These are phyloP conservation scores for Lasioglossum zephyrum DNA, from an alignment of 2,888 invertebrate genomes.

Conservation along the genomic window DNA sequence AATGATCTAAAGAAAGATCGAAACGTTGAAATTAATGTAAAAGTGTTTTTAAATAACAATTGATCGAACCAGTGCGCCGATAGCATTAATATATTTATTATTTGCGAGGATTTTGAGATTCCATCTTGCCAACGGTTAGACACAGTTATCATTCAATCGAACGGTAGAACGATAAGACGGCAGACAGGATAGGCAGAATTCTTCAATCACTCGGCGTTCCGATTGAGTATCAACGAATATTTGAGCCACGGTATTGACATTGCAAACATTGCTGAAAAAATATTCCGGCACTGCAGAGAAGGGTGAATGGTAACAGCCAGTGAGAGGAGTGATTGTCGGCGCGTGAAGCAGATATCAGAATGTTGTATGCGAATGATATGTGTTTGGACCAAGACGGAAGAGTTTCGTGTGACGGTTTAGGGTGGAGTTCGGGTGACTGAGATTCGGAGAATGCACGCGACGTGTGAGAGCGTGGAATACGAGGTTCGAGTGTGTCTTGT, in stretches of 20 bases:
- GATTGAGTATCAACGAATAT: neutral
- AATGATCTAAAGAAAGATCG: too few species aligned
- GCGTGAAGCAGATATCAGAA: constrained; percentile 7
- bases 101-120: neutral
- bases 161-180: neutral
- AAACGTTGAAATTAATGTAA: too few species aligned
- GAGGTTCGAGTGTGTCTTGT: neutral
- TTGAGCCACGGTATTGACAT: neutral
- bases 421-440: constrained; percentile 8
- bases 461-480: neutral
- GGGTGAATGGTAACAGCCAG: neutral
- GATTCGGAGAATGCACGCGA: constrained; percentile 1
- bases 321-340: neutral
- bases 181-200: neutral
- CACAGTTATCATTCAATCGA: neutral
- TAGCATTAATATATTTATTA: neutral
- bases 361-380: constrained; percentile 1
- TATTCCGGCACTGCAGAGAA: neutral
- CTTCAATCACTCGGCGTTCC: neutral
- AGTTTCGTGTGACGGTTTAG: neutral
- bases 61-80: too few species aligned
- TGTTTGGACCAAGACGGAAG: constrained; percentile 5
- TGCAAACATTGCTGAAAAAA: constrained; percentile 1
- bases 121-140: neutral
- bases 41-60: too few species aligned